Evolutionary conservation across 2,797 vertebrate genomes (phyloP).

Genomic region (Pangasius mekongensis): DNA sequence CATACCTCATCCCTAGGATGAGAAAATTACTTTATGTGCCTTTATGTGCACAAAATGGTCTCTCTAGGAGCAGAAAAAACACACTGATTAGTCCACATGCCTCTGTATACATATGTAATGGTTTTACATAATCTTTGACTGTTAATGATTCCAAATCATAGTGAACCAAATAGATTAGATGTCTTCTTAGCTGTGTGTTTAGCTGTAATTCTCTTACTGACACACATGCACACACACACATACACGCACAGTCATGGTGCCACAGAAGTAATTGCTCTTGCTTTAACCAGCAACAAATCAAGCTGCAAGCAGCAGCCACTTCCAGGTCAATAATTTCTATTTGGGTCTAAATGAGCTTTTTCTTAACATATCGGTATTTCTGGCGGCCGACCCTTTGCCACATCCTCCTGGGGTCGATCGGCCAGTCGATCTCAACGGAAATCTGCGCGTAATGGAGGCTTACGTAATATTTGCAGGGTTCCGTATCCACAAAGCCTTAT

Average conservation of each 20-base stretch:
- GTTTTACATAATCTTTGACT: conserved; percentile 1
- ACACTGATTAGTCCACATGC: not conserved
- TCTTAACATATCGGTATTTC: conserved; percentile 64
- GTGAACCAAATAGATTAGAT: conserved; percentile 8
- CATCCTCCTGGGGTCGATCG: conserved; percentile 63
- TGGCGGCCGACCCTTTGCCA: conserved; percentile 54
- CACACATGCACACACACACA: conserved; percentile 41
- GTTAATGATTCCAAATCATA: conserved; percentile 8
- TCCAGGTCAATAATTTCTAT: conserved; percentile 66
- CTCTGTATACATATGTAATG: not conserved
- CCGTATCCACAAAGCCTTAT: conserved; percentile 55
- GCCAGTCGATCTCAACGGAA: conserved; percentile 60
- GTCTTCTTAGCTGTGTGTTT: conserved; percentile 26
- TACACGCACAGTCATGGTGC: conserved; percentile 47
- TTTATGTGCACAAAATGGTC: conserved; percentile 10
- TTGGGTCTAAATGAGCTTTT: conserved; percentile 65
- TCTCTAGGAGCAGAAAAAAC: conserved; percentile 2
- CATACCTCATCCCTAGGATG: conserved; percentile 29
- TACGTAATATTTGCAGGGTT: conserved; percentile 57
- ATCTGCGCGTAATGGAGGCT: conserved; percentile 59
- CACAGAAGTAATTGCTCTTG: conserved; percentile 59
- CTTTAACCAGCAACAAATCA: conserved; percentile 65
- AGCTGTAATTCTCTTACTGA: conserved; percentile 35
- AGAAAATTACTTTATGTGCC: conserved; percentile 17
- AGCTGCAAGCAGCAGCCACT: conserved; percentile 60